Evolutionary conservation across 1,140 invertebrate genomes (phyloP).

Genomic region (Saxidomus purpurata): DNA sequence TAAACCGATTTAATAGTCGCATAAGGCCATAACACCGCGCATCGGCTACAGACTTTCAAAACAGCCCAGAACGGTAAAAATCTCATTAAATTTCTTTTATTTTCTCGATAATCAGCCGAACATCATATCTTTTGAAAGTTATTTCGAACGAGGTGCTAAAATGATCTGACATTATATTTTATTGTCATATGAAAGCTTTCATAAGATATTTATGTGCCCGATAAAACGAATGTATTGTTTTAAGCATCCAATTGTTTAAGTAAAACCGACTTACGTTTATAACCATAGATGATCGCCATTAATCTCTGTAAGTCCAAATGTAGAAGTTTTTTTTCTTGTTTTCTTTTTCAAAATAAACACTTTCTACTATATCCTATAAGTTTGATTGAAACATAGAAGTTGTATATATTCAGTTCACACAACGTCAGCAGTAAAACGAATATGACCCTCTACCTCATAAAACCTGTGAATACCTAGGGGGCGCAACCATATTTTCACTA

Average conservation of each 20-base stretch:
- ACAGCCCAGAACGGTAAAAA: slow-evolving; percentile 58
- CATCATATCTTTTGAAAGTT: slow-evolving; percentile 55
- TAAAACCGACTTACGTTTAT: slow-evolving; percentile 47
- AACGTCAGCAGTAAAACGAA: slow-evolving; percentile 59
- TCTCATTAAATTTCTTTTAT: slow-evolving; percentile 66
- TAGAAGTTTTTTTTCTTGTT: slow-evolving; percentile 9
- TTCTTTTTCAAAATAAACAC: slow-evolving; percentile 11
- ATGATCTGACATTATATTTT: slow-evolving; percentile 53
- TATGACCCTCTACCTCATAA: slow-evolving; percentile 57
- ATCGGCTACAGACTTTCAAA: slow-evolving; percentile 33
- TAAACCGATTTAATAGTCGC: slow-evolving; percentile 67
- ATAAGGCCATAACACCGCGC: slow-evolving; percentile 52
- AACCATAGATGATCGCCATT: slow-evolving; percentile 41
- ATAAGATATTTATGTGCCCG: slow-evolving; percentile 20
- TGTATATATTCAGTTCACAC: slow-evolving; percentile 44
- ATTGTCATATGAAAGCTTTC: slow-evolving; percentile 47
- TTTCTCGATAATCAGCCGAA: slow-evolving; percentile 64
- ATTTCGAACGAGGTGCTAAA: slow-evolving; percentile 34
- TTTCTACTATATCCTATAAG: slow-evolving; percentile 4
- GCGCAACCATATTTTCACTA: slow-evolving; percentile 49
- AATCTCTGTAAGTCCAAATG: slow-evolving; percentile 45
- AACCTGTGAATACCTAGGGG: slow-evolving; percentile 59
- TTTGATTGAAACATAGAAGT: slow-evolving; percentile 36
- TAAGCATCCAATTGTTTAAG: slow-evolving; percentile 4
- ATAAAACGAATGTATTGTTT: slow-evolving; percentile 7